Base-by-base conservation (phyloP, 2,797 vertebrate genomes). In the Enteromius thamalakanensis region DNA sequence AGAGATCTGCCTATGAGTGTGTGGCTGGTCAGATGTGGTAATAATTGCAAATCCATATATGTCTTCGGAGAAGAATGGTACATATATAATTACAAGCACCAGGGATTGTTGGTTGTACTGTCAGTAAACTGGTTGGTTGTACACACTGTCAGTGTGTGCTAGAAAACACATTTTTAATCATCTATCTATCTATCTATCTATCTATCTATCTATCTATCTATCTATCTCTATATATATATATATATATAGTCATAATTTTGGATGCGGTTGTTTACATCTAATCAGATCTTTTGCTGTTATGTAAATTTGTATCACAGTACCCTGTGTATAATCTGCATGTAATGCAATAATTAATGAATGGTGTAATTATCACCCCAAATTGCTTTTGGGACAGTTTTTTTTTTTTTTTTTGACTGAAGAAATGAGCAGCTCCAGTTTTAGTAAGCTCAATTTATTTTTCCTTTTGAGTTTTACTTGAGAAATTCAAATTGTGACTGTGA, bases 211-310 rank as follows among this genome's bases (percentile, higher is more conserved):
- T 37, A 4, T 34, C 29, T 32, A 2, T 32, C 29, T 32, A 2
- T 37, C 6, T 37, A 34, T 34, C 3, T 34, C 5, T 37, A 34
- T 34, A 34, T 34, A 34, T 34, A 40, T 40, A 40, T 42, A 42
- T 42, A 9, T 62, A 64, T 71, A 21, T 47, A 45, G 4, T 3
- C 9, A 70, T 19, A 15, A 37, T 45, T 81, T 67, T 55, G 23
- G 37, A 23, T 74, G 68, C 82, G 80, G 80, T 82, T 85, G 51
- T 85, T 85, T 81, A 76, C 51, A 65, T 19, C 6, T 32, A 49
- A 40, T n/a, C 72, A 81, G 14, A 53, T 71, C 11, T 40, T 55
- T 79, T 75, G 29, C 4, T 60, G 21, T 81, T 72, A 53, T 47
- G n/a, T 3, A n/a, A 6, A 2, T n/a, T 37, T 37, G 42, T 58